Evolutionary conservation across 2,888 invertebrate species (phyloP).

Genomic region (Drosophila affinis): DNA sequence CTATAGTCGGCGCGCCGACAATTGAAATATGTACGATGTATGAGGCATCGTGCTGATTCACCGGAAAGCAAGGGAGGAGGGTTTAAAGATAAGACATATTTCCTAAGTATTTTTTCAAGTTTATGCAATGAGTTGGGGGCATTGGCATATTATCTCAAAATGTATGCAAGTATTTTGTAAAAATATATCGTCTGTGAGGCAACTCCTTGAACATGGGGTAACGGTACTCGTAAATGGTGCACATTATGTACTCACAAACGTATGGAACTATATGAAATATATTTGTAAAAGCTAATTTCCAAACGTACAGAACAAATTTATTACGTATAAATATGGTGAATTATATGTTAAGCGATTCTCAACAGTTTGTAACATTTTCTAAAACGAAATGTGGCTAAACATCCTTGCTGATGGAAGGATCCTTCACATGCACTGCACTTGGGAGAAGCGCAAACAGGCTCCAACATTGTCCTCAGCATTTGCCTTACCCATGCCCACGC

Average conservation of each 20-base stretch:
- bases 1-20: not conserved
- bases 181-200: not conserved
- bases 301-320: not conserved
- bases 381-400: constrained; percentile 33
- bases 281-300: constrained; percentile 8
- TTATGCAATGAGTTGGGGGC: not conserved
- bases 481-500: constrained; percentile 86
- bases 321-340: not conserved
- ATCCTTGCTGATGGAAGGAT: not conserved
- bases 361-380: constrained; percentile 29
- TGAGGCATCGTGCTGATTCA: not conserved
- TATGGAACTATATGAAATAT: constrained; percentile 3
- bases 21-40: not conserved
- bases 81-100: not conserved
- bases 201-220: not conserved
- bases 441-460: constrained; percentile 90
- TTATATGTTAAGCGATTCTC: not conserved
- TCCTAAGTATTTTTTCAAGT: not conserved
- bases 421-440: constrained; percentile 87
- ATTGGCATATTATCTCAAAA: not conserved
- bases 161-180: constrained; percentile 8
- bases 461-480: constrained; percentile 93
- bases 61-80: not conserved
- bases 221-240: not conserved
- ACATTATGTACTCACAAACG: constrained; percentile 1